Percentiles rank a stretch among this genome's conserved stretches.
Evolutionary conservation across 2,888 invertebrate genomes (phyloP).

Genomic region (Eupeodes luniger): DNA sequence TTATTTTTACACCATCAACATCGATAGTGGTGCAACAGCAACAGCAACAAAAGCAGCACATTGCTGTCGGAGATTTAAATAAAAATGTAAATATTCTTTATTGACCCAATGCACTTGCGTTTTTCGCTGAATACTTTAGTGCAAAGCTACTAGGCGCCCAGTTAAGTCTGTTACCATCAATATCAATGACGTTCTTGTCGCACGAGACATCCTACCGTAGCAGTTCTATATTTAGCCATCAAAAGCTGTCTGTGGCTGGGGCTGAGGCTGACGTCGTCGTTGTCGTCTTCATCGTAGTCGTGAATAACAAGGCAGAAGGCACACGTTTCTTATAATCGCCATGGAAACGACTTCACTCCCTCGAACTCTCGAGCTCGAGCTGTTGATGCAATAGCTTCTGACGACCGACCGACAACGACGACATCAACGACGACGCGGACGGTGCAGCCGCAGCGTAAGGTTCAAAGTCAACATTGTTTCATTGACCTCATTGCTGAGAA

Average conservation of each 20-base stretch:
- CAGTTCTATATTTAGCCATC: conserved; percentile 63
- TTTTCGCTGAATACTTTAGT: conserved; percentile 57
- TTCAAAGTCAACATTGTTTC: conserved; percentile 77
- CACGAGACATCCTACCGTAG: conserved; percentile 53
- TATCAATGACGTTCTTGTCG: conserved; percentile 43
- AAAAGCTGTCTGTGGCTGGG: conserved; percentile 45
- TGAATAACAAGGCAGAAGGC: conserved; percentile 37
- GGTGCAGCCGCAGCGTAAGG: conserved; percentile 54
- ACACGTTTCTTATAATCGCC: conserved; percentile 53
- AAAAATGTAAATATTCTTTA: conserved; percentile 25
- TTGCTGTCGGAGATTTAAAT: neutral
- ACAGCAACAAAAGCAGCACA: neutral
- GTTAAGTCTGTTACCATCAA: conserved; percentile 35
- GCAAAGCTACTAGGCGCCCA: conserved; percentile 72
- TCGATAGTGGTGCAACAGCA: neutral
- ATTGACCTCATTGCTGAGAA: conserved; percentile 76
- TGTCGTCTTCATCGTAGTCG: conserved; percentile 16
- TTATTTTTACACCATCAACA: conserved; percentile 1
- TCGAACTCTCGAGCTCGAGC: conserved; percentile 25
- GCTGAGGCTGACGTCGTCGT: too few relatives aligned
- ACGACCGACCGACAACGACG: conserved; percentile 11
- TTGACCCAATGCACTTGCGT: conserved; percentile 68
- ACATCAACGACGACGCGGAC: conserved; percentile 3
- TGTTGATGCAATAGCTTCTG: conserved; percentile 45
- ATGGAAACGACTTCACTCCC: conserved; percentile 40